phyloP scores from a whole-genome alignment of 2,797 vertebrate genomes.

The Halcyon badia region DNA sequence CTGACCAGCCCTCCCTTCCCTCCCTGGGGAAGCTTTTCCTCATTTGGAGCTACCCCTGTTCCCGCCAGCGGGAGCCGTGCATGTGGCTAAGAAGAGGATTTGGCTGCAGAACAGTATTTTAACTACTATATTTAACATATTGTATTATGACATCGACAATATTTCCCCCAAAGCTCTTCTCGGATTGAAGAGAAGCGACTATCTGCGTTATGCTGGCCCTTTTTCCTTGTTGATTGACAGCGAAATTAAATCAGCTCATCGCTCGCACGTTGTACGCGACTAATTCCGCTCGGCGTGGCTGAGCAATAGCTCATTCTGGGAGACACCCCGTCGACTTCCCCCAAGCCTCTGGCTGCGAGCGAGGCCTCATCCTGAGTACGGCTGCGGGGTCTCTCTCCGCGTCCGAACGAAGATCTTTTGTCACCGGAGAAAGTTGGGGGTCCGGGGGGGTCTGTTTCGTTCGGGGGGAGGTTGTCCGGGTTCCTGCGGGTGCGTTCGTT shows the following conservation, averaged over 20 bases:
- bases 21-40: neutral
- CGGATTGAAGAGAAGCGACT: constrained; percentile 64
- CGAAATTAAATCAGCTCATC: constrained; percentile 68
- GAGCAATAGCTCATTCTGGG: constrained; percentile 51
- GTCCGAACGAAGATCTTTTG: neutral
- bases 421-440: neutral
- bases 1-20: neutral
- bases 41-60: neutral
- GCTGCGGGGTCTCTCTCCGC: neutral
- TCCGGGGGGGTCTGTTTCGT: neutral
- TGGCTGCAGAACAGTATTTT: constrained; percentile 72
- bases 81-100: constrained; percentile 40
- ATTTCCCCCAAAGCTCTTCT: constrained; percentile 77
- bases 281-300: constrained; percentile 62
- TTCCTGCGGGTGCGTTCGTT: neutral
- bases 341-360: neutral
- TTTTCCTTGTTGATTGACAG: constrained; percentile 73
- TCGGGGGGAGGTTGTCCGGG: neutral
- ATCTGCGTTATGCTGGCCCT: constrained; percentile 67
- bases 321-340: constrained; percentile 33
- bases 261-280: constrained; percentile 37
- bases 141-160: constrained; percentile 79
- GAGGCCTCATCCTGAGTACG: neutral
- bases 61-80: constrained; percentile 51
- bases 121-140: constrained; percentile 77